These are phyloP conservation scores for Octodon degus DNA, from an alignment of 2,113 vertebrate species.

Conservation along the genomic window DNA sequence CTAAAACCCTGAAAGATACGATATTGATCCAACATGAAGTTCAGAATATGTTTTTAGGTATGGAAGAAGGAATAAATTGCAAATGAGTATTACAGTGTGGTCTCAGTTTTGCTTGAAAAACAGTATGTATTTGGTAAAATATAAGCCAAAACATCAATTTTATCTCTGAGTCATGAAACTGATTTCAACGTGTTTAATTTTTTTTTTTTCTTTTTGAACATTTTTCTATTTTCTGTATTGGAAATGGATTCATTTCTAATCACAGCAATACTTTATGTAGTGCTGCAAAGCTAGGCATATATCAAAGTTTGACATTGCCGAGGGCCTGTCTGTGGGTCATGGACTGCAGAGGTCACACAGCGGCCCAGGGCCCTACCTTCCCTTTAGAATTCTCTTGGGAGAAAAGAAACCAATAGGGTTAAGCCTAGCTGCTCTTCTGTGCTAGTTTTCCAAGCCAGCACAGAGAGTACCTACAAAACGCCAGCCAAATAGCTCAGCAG, in stretches of 20 bases:
- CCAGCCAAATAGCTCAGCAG: too few species aligned
- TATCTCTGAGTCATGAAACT: not conserved
- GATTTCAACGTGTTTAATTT: not conserved
- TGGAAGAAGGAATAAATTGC: not conserved
- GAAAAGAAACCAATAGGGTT: not conserved
- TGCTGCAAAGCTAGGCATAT: not conserved
- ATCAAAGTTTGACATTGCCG: not conserved
- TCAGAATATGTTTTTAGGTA: not conserved
- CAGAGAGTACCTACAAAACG: not conserved
- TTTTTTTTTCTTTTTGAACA: not conserved
- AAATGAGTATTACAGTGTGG: not conserved
- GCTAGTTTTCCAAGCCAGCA: not conserved
- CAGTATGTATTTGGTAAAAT: not conserved
- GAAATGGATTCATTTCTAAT: not conserved
- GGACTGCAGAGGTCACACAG: not conserved
- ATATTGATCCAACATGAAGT: not conserved
- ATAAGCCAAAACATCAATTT: not conserved
- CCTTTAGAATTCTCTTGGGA: not conserved
- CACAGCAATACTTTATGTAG: not conserved
- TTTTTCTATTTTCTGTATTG: not conserved
- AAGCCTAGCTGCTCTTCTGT: not conserved
- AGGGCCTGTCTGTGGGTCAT: not conserved
- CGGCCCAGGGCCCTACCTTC: not conserved
- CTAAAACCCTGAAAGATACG: not conserved
- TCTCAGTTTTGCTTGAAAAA: not conserved